Evolutionary conservation across 2,113 vertebrate species (phyloP).

Genomic region (Oryzias woworae): DNA sequence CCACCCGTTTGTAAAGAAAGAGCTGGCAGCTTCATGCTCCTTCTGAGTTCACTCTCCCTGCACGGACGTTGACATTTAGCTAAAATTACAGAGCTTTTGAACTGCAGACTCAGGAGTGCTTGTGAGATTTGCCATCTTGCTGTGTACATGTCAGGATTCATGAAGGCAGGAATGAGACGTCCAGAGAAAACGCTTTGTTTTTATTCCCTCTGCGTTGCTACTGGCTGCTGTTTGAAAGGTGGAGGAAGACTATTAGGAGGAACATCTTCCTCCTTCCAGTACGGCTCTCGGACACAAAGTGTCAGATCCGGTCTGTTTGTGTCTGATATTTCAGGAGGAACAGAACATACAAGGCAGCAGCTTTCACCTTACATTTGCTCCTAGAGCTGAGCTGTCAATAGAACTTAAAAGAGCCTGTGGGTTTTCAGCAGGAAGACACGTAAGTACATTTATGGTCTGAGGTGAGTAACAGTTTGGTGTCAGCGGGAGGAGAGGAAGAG

Average conservation of each 20-base stretch:
- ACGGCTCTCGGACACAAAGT: conserved; percentile 45
- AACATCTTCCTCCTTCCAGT: conserved; percentile 49
- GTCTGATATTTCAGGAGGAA: conserved; percentile 35
- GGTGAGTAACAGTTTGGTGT: conserved; percentile 55
- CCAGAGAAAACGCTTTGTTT: conserved; percentile 28
- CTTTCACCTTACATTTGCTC: conserved; percentile 31
- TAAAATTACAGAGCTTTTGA: conserved; percentile 40
- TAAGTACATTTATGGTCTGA: conserved; percentile 58
- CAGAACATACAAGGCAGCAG: conserved; percentile 37
- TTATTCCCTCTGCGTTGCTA: conserved; percentile 31
- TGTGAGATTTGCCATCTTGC: conserved; percentile 10
- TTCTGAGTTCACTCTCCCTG: conserved; percentile 27
- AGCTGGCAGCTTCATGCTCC: conserved; percentile 52
- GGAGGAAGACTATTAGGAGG: conserved; percentile 45
- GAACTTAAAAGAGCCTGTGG: conserved; percentile 5
- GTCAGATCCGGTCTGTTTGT: conserved; percentile 62
- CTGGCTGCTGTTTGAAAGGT: conserved; percentile 43
- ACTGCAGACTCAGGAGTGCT: conserved; percentile 17
- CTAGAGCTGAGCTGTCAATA: conserved; percentile 48
- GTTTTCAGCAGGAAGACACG: conserved; percentile 6
- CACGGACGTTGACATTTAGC: conserved; percentile 35
- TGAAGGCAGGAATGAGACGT: conserved; percentile 44
- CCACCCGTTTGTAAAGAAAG: conserved; percentile 48
- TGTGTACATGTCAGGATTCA: conserved; percentile 11
- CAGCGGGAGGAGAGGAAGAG: conserved; percentile 25